These are phyloP conservation scores for Pluvianellus socialis DNA, from an alignment of 2,113 vertebrate genomes.

Conservation along the genomic window DNA sequence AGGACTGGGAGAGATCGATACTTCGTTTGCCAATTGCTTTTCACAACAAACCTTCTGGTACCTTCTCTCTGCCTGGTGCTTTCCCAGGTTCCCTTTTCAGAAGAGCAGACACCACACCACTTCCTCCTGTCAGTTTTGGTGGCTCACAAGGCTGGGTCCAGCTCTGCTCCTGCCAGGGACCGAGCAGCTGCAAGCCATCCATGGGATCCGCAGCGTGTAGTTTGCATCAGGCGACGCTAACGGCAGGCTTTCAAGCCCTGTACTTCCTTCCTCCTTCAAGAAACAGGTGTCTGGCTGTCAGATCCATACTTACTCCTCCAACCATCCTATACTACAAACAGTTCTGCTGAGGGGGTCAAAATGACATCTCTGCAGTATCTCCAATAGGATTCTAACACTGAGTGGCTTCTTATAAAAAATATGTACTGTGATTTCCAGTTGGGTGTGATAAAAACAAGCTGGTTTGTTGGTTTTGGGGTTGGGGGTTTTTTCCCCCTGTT, in stretches of 20 bases:
- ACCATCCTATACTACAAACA: rapidly evolving
- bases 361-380: background rate
- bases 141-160: background rate
- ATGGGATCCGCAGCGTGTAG: rapidly evolving
- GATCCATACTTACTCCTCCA: background rate
- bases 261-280: background rate
- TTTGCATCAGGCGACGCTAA: background rate
- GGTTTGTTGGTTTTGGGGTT: too few relatives aligned
- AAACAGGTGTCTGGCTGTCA: background rate
- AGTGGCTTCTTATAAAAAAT: background rate
- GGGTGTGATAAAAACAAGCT: background rate
- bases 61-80: background rate
- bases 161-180: background rate
- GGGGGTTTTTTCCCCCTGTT: background rate
- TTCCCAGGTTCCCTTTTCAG: background rate
- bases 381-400: background rate
- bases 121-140: background rate
- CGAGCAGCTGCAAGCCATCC: background rate
- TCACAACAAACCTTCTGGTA: background rate
- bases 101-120: background rate
- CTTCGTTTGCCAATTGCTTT: background rate
- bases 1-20: background rate
- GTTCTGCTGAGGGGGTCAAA: background rate
- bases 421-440: background rate
- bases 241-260: background rate